phyloP scores from a whole-genome alignment of 1,140 invertebrate genomes.

The Scaptomyza pallida region DNA sequence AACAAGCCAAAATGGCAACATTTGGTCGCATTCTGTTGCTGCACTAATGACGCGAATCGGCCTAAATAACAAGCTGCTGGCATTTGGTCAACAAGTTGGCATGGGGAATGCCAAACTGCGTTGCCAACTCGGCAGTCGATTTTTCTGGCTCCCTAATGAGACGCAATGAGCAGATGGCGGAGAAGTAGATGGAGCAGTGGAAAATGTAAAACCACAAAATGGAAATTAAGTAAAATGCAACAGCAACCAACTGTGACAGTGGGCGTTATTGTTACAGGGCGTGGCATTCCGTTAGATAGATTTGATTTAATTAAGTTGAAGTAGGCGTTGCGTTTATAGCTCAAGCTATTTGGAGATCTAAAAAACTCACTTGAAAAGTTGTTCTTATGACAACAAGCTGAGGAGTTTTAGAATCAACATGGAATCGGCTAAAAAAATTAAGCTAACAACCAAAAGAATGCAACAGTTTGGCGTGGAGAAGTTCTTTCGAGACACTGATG shows the following conservation, averaged over 20 bases:
- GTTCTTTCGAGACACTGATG: slow-evolving; percentile 25
- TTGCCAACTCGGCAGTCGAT: slow-evolving; percentile 59
- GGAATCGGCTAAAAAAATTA: slow-evolving; percentile 2
- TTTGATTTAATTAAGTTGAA: slow-evolving; percentile 71
- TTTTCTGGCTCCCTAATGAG: slow-evolving; percentile 59
- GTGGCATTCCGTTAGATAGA: slow-evolving; percentile 25
- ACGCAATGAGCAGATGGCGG: slow-evolving; percentile 47
- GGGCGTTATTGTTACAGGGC: slow-evolving; percentile 35
- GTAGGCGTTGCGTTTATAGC: slow-evolving; percentile 1
- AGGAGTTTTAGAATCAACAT: neutral
- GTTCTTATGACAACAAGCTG: neutral
- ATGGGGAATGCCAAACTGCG: slow-evolving; percentile 14
- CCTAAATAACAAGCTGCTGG: slow-evolving; percentile 74
- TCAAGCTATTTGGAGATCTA: neutral
- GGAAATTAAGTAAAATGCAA: slow-evolving; percentile 70
- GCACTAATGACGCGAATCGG: slow-evolving; percentile 75
- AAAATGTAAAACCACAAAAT: slow-evolving; percentile 50
- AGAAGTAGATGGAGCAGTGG: neutral
- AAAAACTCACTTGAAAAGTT: neutral
- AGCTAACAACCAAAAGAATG: slow-evolving; percentile 27
- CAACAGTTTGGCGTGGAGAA: slow-evolving; percentile 48
- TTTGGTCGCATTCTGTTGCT: slow-evolving; percentile 39
- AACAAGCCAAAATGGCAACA: slow-evolving; percentile 28
- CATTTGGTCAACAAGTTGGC: slow-evolving; percentile 62
- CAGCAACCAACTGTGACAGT: slow-evolving; percentile 15